These are phyloP conservation scores for Neelides folsomi DNA, from an alignment of 2,888 invertebrate species.

Conservation along the genomic window DNA sequence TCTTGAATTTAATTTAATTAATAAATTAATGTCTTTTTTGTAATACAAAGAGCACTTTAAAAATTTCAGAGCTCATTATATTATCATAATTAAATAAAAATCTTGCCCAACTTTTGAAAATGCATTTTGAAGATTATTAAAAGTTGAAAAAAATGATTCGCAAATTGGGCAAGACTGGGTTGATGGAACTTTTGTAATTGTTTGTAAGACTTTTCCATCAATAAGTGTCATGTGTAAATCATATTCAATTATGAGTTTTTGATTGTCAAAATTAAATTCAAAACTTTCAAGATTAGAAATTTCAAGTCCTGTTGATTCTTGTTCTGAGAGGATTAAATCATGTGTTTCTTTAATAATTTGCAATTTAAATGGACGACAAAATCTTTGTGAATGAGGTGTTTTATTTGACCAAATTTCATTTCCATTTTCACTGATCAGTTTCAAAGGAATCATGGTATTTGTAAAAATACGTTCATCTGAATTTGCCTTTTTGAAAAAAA, in stretches of 20 bases:
- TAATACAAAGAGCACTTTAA: too few relatives aligned
- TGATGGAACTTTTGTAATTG: slow-evolving; percentile 3
- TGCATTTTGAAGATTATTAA: too few relatives aligned
- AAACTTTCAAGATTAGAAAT: background rate
- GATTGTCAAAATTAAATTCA: background rate
- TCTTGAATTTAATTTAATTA: too few relatives aligned
- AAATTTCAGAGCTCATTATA: too few relatives aligned
- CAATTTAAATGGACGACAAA: slow-evolving; percentile 8
- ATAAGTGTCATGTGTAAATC: slow-evolving; percentile 9
- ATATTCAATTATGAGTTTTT: background rate
- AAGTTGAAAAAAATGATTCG: too few relatives aligned
- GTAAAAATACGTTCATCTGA: slow-evolving; percentile 5
- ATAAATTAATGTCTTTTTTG: too few relatives aligned
- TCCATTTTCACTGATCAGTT: background rate
- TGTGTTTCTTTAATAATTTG: slow-evolving; percentile 9
- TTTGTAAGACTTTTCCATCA: slow-evolving; percentile 11
- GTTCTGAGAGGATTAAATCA: background rate
- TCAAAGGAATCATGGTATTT: slow-evolving; percentile 11
- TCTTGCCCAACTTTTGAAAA: too few relatives aligned
- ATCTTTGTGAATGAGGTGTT: slow-evolving; percentile 8
- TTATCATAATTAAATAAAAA: too few relatives aligned
- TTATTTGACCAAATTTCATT: slow-evolving; percentile 5
- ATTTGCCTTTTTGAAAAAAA: background rate
- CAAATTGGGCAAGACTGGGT: slow-evolving; percentile 11
- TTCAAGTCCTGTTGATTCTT: background rate